Evolutionary conservation across 2,797 vertebrate genomes (phyloP).

Genomic region (Aeoliscus strigatus): DNA sequence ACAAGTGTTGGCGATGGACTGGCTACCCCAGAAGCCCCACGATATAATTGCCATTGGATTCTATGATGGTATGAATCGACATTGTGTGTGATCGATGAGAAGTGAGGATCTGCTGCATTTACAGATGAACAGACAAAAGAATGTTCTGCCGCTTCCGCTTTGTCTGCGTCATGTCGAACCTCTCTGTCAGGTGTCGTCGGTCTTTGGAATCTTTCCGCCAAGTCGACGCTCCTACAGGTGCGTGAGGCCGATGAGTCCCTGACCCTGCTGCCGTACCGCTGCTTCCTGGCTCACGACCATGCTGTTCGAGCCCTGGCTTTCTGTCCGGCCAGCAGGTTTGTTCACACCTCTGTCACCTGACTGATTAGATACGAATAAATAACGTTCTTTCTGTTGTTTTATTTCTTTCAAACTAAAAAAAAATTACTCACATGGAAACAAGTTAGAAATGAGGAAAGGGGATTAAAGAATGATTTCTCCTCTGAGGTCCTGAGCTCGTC

Average conservation of each 20-base stretch:
- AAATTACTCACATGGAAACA: too few relatives aligned
- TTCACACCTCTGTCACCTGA: neutral
- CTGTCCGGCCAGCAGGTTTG: slow-evolving; percentile 87
- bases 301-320: slow-evolving; percentile 82
- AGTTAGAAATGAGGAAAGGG: too few relatives aligned
- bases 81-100: slow-evolving; percentile 6
- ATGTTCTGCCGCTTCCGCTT: too few relatives aligned
- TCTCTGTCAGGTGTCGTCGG: slow-evolving; percentile 80
- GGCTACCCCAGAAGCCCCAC: slow-evolving; percentile 87
- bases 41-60: slow-evolving; percentile 87
- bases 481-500: too few relatives aligned
- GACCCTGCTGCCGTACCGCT: slow-evolving; percentile 82
- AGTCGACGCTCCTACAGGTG: slow-evolving; percentile 80
- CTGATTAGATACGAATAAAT: too few relatives aligned
- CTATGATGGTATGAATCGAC: slow-evolving; percentile 81
- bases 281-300: slow-evolving; percentile 86
- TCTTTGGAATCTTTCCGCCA: slow-evolving; percentile 86
- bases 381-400: too few relatives aligned
- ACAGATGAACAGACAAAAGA: too few relatives aligned
- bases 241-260: slow-evolving; percentile 69
- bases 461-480: too few relatives aligned
- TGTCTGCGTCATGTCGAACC: too few relatives aligned
- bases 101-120: too few relatives aligned
- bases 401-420: too few relatives aligned
- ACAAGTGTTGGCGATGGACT: slow-evolving; percentile 87